Evolutionary conservation across 2,888 invertebrate species (phyloP), one percentile per base, ranked within the genome.

Genomic region (Drosophila subquinaria): DNA sequence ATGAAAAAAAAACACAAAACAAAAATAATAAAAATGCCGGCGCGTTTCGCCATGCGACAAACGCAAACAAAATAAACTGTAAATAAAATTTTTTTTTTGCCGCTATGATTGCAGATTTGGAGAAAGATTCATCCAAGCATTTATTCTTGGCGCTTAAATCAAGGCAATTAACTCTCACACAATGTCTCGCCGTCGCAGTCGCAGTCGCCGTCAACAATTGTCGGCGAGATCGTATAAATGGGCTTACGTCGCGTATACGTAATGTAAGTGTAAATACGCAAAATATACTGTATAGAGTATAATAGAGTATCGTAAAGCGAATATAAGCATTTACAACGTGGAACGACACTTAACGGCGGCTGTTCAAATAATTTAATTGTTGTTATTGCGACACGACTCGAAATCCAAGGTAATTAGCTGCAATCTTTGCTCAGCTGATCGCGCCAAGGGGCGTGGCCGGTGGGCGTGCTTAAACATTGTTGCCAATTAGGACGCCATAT

Each of bases 181-280:
- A 17, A 15, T 20, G 20, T 23, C 6, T 4, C 48, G 36, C 30
- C 3, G 33, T 33, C 38, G 61, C 51, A 9, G 63, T 15, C 48
- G 38, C 3, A 17, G 60, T 56, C n/a, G 20, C 40, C 15, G 40
- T 42, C 23, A 42, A n/a, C 51, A 17, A 36, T 38, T 69, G 55
- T 55, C 63, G 51, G 35, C 35, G 40, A 47, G 38, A 38, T 59
- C 67, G 63, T 70, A 65, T 64, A 69, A 42, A 17, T 30, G 11
- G 38, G 53, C 68, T 64, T 73, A 69, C 81, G 67, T 60, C 40
- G 74, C 73, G 79, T 73, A 82, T 82, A 62, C 77, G 73, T 79
- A 75, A 77, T 77, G 65, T 57, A 55, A 67, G 35, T 50, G 66
- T 51, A 52, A 65, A 75, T 66, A 71, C 69, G 56, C 62, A 69